These are phyloP conservation scores for Drusus annulatus DNA, from an alignment of 1,140 invertebrate genomes.

Conservation along the genomic window DNA sequence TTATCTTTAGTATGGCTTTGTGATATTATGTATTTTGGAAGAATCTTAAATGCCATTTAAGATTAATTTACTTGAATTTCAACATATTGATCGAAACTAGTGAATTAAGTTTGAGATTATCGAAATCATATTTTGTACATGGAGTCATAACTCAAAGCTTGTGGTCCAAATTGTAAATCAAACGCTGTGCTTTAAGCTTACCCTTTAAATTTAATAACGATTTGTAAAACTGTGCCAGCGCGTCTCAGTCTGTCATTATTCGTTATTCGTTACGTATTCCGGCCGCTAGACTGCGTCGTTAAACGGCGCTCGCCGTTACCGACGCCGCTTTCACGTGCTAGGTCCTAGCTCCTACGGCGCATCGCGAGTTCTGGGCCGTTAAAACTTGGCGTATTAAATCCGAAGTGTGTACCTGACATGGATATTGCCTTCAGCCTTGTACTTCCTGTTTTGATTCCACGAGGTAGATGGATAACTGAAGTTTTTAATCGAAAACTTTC, in stretches of 20 bases:
- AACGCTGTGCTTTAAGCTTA: neutral
- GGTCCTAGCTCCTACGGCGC: slow-evolving; percentile 11
- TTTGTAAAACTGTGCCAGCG: slow-evolving; percentile 16
- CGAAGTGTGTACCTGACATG: slow-evolving; percentile 49
- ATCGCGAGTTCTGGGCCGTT: slow-evolving; percentile 43
- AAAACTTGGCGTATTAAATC: slow-evolving; percentile 59
- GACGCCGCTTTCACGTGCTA: slow-evolving; percentile 45
- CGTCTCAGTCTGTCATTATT: slow-evolving; percentile 47
- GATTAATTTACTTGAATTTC: too few relatives aligned
- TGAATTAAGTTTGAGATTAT: too few relatives aligned
- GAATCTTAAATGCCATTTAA: too few relatives aligned
- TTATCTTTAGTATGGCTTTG: too few relatives aligned
- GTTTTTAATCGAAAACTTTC: too few relatives aligned
- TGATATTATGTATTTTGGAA: too few relatives aligned
- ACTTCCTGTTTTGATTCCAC: slow-evolving; percentile 2
- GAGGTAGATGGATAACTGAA: neutral
- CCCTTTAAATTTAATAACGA: neutral
- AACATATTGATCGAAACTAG: too few relatives aligned
- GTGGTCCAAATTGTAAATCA: neutral
- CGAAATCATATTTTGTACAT: too few relatives aligned
- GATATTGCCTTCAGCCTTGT: slow-evolving; percentile 51
- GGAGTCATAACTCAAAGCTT: neutral
- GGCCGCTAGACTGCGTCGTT: slow-evolving; percentile 52
- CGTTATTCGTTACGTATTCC: slow-evolving; percentile 56
- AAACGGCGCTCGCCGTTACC: slow-evolving; percentile 46